phyloP scores from a whole-genome alignment of 2,888 invertebrate species.

The Dryadula phaetusa region DNA sequence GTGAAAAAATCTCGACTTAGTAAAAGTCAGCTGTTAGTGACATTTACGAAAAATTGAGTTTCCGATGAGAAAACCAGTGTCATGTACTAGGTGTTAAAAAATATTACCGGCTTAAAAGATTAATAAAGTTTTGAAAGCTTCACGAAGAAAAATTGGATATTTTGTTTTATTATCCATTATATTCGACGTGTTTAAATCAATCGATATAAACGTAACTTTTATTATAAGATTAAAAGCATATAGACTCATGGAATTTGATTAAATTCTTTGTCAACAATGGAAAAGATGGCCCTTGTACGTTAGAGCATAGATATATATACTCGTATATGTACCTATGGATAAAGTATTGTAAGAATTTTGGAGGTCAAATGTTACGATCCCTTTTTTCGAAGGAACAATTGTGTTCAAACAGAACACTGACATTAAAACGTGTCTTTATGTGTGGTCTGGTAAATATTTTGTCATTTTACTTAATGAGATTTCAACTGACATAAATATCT shows the following conservation, averaged over 20 bases:
- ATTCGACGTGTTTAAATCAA: slow-evolving; percentile 5
- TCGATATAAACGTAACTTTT: slow-evolving; percentile 22
- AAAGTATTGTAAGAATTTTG: slow-evolving; percentile 11
- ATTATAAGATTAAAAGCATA: slow-evolving; percentile 5
- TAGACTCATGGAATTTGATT: slow-evolving; percentile 41
- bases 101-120: slow-evolving; percentile 27
- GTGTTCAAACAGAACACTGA: background rate
- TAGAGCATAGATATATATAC: background rate
- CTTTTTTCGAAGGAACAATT: background rate
- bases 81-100: slow-evolving; percentile 3
- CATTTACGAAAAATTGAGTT: slow-evolving; percentile 1
- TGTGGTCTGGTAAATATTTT: background rate
- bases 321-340: background rate
- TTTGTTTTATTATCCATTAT: slow-evolving; percentile 16
- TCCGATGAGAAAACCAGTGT: slow-evolving; percentile 1
- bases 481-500: background rate
- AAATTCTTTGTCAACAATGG: slow-evolving; percentile 33
- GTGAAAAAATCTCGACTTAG: background rate
- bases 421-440: background rate
- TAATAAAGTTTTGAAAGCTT: slow-evolving; percentile 26
- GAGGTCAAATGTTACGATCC: background rate
- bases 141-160: slow-evolving; percentile 22
- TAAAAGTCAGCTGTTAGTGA: background rate
- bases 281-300: slow-evolving; percentile 12
- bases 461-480: background rate